Conservation (phyloP, 2,888 invertebrate species). For the Cyaniris semiargus region DNA sequence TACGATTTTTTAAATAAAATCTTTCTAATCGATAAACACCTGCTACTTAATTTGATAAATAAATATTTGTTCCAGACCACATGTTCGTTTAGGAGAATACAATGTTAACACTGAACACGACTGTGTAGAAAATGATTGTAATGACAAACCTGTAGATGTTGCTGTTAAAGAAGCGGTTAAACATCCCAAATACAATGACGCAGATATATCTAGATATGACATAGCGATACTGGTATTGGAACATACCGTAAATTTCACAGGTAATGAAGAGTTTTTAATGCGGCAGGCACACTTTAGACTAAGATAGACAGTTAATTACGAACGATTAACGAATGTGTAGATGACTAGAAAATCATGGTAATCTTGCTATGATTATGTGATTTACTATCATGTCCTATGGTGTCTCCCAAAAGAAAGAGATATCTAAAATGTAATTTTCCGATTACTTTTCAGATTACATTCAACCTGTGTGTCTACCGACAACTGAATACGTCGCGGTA, state of each 20-base stretch:
- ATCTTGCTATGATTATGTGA: no score
- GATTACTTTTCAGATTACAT: conserved; percentile 53
- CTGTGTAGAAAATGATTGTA: conserved; percentile 55
- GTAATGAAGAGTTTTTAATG: conserved; percentile 50
- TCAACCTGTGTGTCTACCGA: conserved; percentile 72
- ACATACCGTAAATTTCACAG: conserved; percentile 69
- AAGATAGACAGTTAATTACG: no score
- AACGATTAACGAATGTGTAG: no score
- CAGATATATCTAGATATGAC: conserved; percentile 59
- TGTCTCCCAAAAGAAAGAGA: background rate
- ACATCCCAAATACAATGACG: conserved; percentile 71
- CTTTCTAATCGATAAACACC: no score
- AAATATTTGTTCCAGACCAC: conserved; percentile 59
- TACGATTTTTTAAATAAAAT: no score
- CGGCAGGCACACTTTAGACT: no score
- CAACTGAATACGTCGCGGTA: conserved; percentile 47
- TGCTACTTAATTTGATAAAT: no score
- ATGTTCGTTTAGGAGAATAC: conserved; percentile 84
- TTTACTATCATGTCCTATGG: no score
- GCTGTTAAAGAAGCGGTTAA: conserved; percentile 59
- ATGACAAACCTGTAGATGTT: conserved; percentile 47
- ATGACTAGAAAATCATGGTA: no score
- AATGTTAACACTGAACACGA: conserved; percentile 53
- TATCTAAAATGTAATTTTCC: background rate
- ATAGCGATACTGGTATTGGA: conserved; percentile 78